phyloP scores from a whole-genome alignment of 2,113 vertebrate genomes.

The Machaerirhynchus nigripectus region DNA sequence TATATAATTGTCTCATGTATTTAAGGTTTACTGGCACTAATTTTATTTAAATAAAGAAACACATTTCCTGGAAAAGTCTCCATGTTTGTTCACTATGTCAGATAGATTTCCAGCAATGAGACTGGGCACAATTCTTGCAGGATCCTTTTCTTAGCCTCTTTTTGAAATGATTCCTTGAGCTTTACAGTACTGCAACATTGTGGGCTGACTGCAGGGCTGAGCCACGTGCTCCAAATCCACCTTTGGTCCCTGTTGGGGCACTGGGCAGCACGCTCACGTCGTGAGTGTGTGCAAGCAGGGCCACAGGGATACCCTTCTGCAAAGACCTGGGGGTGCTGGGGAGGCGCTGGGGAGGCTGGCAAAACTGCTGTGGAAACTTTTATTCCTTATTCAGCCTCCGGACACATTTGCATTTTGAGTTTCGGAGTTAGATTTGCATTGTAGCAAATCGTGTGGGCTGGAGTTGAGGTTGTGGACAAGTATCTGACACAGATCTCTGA shows the following conservation, averaged over 20 bases:
- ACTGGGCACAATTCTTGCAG: neutral
- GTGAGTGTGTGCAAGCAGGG: neutral
- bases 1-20: constrained; percentile 75
- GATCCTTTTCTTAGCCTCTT: neutral
- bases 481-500: neutral
- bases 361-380: neutral
- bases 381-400: neutral
- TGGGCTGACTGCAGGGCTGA: neutral
- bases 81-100: neutral
- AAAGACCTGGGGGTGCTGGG: neutral
- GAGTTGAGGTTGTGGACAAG: neutral
- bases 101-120: neutral
- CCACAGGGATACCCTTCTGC: neutral
- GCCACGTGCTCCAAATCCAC: neutral
- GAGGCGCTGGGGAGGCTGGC: neutral
- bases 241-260: neutral
- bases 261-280: rapidly evolving
- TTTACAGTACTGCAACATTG: rapidly evolving
- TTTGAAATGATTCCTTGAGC: neutral
- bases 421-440: neutral
- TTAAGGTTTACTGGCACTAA: constrained; percentile 72
- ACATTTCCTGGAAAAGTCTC: constrained; percentile 41
- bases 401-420: neutral
- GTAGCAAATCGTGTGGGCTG: neutral
- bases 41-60: constrained; percentile 83